phyloP scores from a whole-genome alignment of 1,140 invertebrate genomes.

The Drosophila sturtevanti region DNA sequence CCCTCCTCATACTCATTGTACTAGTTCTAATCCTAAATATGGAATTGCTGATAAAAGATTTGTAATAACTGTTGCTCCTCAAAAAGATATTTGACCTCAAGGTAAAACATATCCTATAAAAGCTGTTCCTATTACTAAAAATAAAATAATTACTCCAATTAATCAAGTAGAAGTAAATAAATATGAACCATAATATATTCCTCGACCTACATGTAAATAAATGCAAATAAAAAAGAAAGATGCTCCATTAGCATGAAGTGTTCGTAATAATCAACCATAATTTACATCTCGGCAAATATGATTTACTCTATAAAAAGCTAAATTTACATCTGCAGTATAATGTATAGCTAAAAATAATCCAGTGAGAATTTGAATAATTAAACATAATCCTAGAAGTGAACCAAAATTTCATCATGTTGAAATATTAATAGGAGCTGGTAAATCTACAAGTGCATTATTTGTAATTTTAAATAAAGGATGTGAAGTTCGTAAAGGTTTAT shows the following conservation, averaged over 20 bases:
- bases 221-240: slow-evolving; percentile 84
- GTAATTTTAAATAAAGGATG: slow-evolving; percentile 62
- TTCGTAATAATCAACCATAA: slow-evolving; percentile 85
- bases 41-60: slow-evolving; percentile 88
- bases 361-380: slow-evolving; percentile 86
- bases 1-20: slow-evolving; percentile 88
- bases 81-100: slow-evolving; percentile 89
- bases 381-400: slow-evolving; percentile 84
- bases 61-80: slow-evolving; percentile 89
- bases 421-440: slow-evolving; percentile 84
- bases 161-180: slow-evolving; percentile 81
- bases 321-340: slow-evolving; percentile 84
- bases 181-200: slow-evolving; percentile 37
- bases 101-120: slow-evolving; percentile 89
- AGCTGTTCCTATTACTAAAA: slow-evolving; percentile 86
- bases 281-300: slow-evolving; percentile 84
- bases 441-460: slow-evolving; percentile 84
- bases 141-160: slow-evolving; percentile 85
- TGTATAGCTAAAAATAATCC: slow-evolving; percentile 86
- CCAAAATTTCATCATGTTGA: slow-evolving; percentile 77
- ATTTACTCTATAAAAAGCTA: slow-evolving; percentile 85
- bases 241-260: slow-evolving; percentile 85
- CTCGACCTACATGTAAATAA: slow-evolving; percentile 48
- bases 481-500: slow-evolving; percentile 77
- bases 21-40: slow-evolving; percentile 85